These are phyloP conservation scores for Phyllotreta striolata DNA, from an alignment of 2,888 invertebrate genomes.

Conservation along the genomic window DNA sequence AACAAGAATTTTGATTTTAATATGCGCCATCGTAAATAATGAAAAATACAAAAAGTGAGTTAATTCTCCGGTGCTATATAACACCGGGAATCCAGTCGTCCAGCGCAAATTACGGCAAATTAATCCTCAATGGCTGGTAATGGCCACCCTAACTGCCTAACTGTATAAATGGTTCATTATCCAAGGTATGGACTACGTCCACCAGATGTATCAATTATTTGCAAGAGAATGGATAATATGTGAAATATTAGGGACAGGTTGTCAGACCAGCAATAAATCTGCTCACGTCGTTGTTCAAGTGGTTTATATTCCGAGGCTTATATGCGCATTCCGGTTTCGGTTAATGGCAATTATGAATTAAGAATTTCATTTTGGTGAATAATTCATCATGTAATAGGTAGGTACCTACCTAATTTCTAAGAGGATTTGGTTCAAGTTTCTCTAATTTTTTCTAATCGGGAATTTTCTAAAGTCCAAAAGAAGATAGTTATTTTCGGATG, in stretches of 20 bases:
- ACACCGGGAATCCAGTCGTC: conserved; percentile 21
- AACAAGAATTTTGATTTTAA: too few relatives aligned
- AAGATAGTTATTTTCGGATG: too few relatives aligned
- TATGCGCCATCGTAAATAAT: too few relatives aligned
- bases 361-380: too few relatives aligned
- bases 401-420: too few relatives aligned
- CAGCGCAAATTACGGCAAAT: conserved; percentile 26
- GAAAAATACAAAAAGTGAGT: conserved; percentile 4
- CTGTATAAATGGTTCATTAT: conserved; percentile 37
- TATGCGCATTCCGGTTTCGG: too few relatives aligned
- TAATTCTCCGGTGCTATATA: conserved; percentile 13
- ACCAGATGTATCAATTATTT: conserved; percentile 38
- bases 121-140: conserved; percentile 30
- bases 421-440: too few relatives aligned
- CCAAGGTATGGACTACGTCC: conserved; percentile 28
- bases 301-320: background rate
- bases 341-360: too few relatives aligned
- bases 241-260: conserved; percentile 32
- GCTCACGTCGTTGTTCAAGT: conserved; percentile 8
- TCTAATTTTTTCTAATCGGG: too few relatives aligned
- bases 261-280: conserved; percentile 10
- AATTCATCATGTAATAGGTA: too few relatives aligned
- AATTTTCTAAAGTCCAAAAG: too few relatives aligned
- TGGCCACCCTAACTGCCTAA: conserved; percentile 22
- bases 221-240: conserved; percentile 31